Evolutionary conservation across 2,797 vertebrate genomes (phyloP).

Genomic region (Sebastolobus altivelis): DNA sequence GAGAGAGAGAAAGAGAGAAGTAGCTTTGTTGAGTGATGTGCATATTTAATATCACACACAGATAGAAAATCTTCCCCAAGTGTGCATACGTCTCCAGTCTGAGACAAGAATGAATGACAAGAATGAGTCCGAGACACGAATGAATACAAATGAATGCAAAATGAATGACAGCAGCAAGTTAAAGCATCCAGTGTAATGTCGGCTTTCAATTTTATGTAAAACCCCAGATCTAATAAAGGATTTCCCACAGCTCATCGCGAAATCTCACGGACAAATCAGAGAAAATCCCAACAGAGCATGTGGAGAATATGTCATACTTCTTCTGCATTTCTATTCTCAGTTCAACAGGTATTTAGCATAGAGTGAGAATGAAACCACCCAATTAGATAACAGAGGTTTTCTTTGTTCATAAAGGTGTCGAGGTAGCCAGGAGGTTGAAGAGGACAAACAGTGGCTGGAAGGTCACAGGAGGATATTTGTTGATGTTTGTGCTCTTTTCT

Average conservation of each 20-base stretch:
- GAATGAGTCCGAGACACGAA: conserved; percentile 25
- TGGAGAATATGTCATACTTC: not conserved
- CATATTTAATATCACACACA: conserved; percentile 75
- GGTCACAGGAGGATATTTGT: not conserved
- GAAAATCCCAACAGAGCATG: conserved; percentile 42
- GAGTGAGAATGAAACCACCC: conserved; percentile 2
- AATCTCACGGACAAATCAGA: conserved; percentile 40
- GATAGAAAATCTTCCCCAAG: conserved; percentile 72
- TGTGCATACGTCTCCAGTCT: conserved; percentile 55
- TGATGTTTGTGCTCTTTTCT: not conserved
- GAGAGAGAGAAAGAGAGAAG: conserved; percentile 14
- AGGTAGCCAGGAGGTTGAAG: not conserved
- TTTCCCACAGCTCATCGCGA: conserved; percentile 52
- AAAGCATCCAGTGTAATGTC: conserved; percentile 43
- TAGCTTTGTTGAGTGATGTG: conserved; percentile 52
- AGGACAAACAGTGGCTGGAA: not conserved
- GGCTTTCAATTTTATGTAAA: conserved; percentile 47
- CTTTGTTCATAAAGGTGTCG: not conserved
- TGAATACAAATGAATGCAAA: conserved; percentile 36
- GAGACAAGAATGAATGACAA: conserved; percentile 59
- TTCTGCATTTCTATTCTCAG: not conserved
- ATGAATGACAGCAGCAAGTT: conserved; percentile 36
- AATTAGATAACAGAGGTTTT: not conserved
- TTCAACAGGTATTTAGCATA: conserved; percentile 5
- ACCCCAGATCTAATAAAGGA: conserved; percentile 60